phyloP scores from a whole-genome alignment of 2,888 invertebrate species.

The Clepsis dumicolana region DNA sequence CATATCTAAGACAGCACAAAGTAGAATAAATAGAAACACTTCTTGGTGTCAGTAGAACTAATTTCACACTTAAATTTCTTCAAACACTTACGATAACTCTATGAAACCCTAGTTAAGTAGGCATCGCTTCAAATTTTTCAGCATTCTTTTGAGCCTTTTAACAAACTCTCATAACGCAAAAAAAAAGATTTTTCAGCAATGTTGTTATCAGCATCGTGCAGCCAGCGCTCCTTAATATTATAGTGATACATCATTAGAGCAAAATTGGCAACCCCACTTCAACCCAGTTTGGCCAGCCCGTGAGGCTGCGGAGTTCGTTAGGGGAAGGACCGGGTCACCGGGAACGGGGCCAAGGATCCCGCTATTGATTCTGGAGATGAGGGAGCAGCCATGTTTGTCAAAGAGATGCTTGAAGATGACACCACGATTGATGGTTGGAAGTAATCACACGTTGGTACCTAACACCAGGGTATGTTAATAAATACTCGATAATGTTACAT shows the following conservation, averaged over 20 bases:
- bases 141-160: not conserved
- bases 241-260: conserved; percentile 7
- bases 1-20: not conserved
- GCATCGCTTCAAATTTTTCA: not conserved
- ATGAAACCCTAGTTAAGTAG: too few species aligned
- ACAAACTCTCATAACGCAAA: not conserved
- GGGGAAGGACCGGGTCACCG: conserved; percentile 44
- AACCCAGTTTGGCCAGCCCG: conserved; percentile 32
- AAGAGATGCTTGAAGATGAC: not conserved
- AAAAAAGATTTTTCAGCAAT: too few species aligned
- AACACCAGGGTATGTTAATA: not conserved
- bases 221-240: not conserved
- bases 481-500: not conserved
- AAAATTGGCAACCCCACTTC: conserved; percentile 16
- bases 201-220: not conserved
- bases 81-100: too few species aligned
- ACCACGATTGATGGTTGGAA: not conserved
- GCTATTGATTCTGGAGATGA: conserved; percentile 29
- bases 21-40: too few species aligned
- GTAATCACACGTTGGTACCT: not conserved
- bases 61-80: too few species aligned
- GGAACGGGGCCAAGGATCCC: conserved; percentile 44
- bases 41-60: too few species aligned
- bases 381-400: conserved; percentile 13
- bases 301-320: conserved; percentile 30